Percentiles rank a stretch among this genome's conserved stretches.
Conservation (phyloP, 2,113 vertebrate species). For the Sapajus apella region DNA sequence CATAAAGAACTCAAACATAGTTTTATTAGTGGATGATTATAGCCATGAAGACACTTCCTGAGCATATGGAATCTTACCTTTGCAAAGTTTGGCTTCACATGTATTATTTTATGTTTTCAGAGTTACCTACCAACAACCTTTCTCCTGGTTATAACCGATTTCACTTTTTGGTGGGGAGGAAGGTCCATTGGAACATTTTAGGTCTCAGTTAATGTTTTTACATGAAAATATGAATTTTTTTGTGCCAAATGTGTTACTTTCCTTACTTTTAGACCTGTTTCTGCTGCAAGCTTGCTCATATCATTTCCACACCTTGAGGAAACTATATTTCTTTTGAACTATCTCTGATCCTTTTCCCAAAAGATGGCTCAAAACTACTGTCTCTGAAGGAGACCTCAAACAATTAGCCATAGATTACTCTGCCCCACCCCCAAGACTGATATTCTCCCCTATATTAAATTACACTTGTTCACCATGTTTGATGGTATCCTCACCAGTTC, state of each 20-base stretch:
- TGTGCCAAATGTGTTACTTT: not conserved
- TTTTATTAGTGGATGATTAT: not conserved
- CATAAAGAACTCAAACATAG: not conserved
- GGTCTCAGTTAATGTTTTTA: not conserved
- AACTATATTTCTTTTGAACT: not conserved
- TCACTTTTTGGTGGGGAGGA: not conserved
- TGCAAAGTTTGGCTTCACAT: not conserved
- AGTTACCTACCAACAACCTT: not conserved
- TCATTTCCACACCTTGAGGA: not conserved
- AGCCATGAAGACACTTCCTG: not conserved
- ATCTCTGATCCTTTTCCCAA: not conserved
- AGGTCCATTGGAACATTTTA: not conserved
- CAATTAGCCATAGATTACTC: not conserved
- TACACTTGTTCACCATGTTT: not conserved
- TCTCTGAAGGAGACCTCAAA: not conserved
- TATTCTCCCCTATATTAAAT: not conserved
- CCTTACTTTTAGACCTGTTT: not conserved
- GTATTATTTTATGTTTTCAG: not conserved
- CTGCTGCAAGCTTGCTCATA: not conserved
- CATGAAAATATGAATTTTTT: not conserved
- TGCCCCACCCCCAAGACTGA: not conserved
- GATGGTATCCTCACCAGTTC: not conserved
- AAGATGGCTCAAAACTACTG: not conserved
- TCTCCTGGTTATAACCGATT: not conserved
- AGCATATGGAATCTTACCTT: not conserved